Percentiles rank a stretch among this genome's conserved stretches.
Evolutionary conservation across 1,140 invertebrate genomes (phyloP).

Genomic region (Nymphalis io): DNA sequence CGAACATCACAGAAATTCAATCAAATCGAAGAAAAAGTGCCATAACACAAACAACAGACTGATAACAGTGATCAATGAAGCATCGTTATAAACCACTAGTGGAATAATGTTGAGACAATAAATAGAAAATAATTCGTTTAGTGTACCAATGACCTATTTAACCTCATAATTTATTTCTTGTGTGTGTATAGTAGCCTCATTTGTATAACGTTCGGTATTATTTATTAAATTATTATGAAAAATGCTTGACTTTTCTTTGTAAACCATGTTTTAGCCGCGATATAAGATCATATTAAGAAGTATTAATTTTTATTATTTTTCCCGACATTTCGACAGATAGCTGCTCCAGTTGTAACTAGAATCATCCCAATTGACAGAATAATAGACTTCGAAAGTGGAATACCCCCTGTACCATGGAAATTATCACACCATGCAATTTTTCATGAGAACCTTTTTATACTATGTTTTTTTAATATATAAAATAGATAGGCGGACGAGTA

Average conservation of each 20-base stretch:
- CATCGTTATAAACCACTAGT: conserved; percentile 80
- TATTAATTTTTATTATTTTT: too few relatives aligned
- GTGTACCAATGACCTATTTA: conserved; percentile 72
- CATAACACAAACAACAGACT: conserved; percentile 82
- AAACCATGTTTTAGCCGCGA: neutral
- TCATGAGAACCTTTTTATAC: too few relatives aligned
- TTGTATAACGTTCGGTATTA: conserved; percentile 76
- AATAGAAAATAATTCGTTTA: conserved; percentile 64
- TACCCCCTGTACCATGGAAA: too few relatives aligned
- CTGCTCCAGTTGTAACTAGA: too few relatives aligned
- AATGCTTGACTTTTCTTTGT: conserved; percentile 9
- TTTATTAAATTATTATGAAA: conserved; percentile 77
- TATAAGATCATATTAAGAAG: too few relatives aligned
- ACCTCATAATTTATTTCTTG: conserved; percentile 80
- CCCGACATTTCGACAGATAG: too few relatives aligned
- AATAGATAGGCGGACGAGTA: too few relatives aligned
- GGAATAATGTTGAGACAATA: conserved; percentile 72
- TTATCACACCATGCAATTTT: too few relatives aligned
- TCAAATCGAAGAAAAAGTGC: conserved; percentile 79
- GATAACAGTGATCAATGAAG: conserved; percentile 89
- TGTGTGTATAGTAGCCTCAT: conserved; percentile 72
- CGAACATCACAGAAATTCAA: conserved; percentile 59
- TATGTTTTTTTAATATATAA: too few relatives aligned
- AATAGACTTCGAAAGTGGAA: too few relatives aligned
- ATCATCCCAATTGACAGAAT: too few relatives aligned